phyloP scores from a whole-genome alignment of 2,113 vertebrate species.

The Mus spicilegus region DNA sequence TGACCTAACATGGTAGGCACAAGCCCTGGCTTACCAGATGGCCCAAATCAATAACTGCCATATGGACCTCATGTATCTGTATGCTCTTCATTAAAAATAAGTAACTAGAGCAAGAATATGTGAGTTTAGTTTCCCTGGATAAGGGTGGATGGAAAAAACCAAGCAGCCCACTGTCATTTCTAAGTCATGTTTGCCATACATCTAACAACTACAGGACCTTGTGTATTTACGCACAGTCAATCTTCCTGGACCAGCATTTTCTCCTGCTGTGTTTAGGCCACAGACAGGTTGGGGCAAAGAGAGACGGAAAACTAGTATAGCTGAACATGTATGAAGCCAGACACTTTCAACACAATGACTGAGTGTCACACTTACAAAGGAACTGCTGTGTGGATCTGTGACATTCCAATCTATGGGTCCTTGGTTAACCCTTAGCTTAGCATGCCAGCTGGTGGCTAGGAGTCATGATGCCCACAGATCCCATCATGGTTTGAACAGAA shows the following conservation, averaged over 20 bases:
- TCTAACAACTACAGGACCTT: neutral
- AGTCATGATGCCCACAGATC: neutral
- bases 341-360: neutral
- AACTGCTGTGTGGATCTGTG: neutral
- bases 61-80: conserved; percentile 81
- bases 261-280: neutral
- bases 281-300: neutral
- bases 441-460: neutral
- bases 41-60: conserved; percentile 87
- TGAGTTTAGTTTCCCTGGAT: conserved; percentile 59
- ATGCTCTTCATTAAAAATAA: conserved; percentile 68
- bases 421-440: neutral
- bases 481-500: neutral
- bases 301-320: neutral
- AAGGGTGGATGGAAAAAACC: neutral
- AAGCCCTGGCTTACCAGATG: conserved; percentile 85
- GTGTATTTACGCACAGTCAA: neutral
- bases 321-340: neutral
- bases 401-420: conserved; percentile 17
- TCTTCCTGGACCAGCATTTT: neutral
- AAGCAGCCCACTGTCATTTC: neutral
- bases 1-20: conserved; percentile 74
- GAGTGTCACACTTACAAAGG: neutral
- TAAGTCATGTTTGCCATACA: neutral
- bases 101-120: conserved; percentile 54